phyloP scores from a whole-genome alignment of 2,797 vertebrate species.

The Enteromius argenteus region DNA sequence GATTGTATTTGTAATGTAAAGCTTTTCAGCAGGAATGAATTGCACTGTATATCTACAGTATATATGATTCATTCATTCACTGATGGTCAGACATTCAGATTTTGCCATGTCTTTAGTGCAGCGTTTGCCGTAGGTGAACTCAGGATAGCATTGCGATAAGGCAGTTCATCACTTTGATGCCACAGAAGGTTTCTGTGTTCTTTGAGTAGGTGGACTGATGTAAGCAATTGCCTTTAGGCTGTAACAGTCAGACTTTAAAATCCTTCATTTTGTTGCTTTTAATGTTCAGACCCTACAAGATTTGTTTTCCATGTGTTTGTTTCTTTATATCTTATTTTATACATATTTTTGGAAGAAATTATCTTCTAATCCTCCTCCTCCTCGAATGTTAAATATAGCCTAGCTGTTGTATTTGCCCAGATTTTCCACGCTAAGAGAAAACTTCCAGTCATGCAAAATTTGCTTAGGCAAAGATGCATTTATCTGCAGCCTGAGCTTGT shows the following conservation, averaged over 20 bases:
- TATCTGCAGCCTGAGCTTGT: conserved; percentile 1
- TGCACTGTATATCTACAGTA: background rate
- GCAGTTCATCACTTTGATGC: background rate
- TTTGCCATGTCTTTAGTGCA: background rate
- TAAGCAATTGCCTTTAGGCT: conserved; percentile 25
- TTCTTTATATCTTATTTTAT: conserved; percentile 9
- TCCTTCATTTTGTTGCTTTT: conserved; percentile 11
- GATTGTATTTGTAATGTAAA: background rate
- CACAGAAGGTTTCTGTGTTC: background rate
- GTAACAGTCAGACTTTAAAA: conserved; percentile 33
- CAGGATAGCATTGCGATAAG: background rate
- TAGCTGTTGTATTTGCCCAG: conserved; percentile 18
- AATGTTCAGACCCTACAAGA: conserved; percentile 22
- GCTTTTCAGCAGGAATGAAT: background rate
- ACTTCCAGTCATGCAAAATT: conserved; percentile 24
- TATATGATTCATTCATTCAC: background rate
- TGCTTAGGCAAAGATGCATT: background rate
- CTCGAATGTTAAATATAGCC: conserved; percentile 8
- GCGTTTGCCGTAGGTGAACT: background rate
- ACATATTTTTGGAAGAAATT: background rate
- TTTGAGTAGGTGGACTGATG: conserved; percentile 43
- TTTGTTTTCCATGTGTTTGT: background rate
- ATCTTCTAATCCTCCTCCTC: conserved; percentile 21
- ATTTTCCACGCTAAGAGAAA: conserved; percentile 7
- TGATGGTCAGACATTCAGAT: background rate